These are phyloP conservation scores for Ochotona princeps DNA, from an alignment of 2,113 vertebrate genomes.

Conservation along the genomic window DNA sequence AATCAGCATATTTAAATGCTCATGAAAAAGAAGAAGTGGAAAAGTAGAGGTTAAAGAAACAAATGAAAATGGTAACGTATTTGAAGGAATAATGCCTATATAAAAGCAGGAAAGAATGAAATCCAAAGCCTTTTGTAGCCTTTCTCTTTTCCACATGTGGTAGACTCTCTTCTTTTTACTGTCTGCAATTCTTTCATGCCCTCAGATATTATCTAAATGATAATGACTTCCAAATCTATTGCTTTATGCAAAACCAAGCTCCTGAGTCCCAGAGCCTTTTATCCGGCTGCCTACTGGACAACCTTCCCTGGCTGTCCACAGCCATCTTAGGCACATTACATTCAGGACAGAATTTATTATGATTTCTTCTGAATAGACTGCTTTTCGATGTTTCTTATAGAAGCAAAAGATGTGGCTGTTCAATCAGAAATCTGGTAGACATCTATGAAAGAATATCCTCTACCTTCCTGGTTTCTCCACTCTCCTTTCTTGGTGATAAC, in stretches of 20 bases:
- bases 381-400: not conserved
- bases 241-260: conserved; percentile 19
- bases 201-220: conserved; percentile 11
- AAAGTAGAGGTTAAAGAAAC: not conserved
- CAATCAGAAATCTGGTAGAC: not conserved
- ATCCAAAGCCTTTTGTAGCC: not conserved
- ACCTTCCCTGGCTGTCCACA: not conserved
- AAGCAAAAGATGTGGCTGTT: not conserved
- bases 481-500: not conserved
- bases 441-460: not conserved
- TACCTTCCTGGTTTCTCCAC: not conserved
- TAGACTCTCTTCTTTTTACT: not conserved
- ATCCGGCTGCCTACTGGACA: not conserved
- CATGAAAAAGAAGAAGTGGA: not conserved
- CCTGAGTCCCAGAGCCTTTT: not conserved
- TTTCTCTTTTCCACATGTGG: not conserved
- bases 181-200: not conserved
- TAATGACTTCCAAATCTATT: not conserved
- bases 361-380: not conserved
- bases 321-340: not conserved
- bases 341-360: conserved; percentile 14
- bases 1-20: not conserved
- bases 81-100: not conserved
- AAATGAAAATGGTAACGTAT: not conserved
- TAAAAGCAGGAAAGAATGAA: not conserved